Evolutionary conservation across 2,797 vertebrate species (phyloP).

Genomic region (Sphaeramia orbicularis): DNA sequence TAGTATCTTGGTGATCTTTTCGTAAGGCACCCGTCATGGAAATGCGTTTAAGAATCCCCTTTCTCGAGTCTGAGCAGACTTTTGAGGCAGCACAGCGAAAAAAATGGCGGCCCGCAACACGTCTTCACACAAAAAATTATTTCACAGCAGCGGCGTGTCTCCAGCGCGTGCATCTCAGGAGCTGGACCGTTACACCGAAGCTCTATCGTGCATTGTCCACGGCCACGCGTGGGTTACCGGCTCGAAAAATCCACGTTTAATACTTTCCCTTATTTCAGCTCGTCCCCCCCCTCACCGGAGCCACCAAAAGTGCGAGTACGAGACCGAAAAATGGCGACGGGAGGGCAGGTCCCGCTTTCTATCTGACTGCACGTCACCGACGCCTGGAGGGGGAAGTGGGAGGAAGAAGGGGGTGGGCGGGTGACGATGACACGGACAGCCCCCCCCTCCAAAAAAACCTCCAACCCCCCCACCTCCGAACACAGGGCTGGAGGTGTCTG

Average conservation of each 20-base stretch:
- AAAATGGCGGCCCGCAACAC: slow-evolving; percentile 90
- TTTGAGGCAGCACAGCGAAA: slow-evolving; percentile 74
- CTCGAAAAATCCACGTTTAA: slow-evolving; percentile 3
- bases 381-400: slow-evolving; percentile 36
- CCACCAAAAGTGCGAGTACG: slow-evolving; percentile 63
- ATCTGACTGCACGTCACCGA: slow-evolving; percentile 73
- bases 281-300: slow-evolving; percentile 59
- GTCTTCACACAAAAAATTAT: slow-evolving; percentile 80
- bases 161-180: slow-evolving; percentile 62
- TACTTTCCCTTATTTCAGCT: slow-evolving; percentile 59
- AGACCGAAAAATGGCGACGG: slow-evolving; percentile 85
- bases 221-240: slow-evolving; percentile 19
- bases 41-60: slow-evolving; percentile 57
- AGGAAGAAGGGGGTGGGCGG: slow-evolving; percentile 30
- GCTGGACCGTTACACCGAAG: neutral
- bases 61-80: slow-evolving; percentile 73
- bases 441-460: neutral
- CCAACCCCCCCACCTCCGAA: neutral
- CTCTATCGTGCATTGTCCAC: slow-evolving; percentile 28
- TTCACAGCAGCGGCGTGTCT: slow-evolving; percentile 51
- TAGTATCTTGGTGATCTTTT: slow-evolving; percentile 32
- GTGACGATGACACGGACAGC: slow-evolving; percentile 11
- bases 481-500: slow-evolving; percentile 35
- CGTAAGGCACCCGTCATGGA: slow-evolving; percentile 54
- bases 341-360: slow-evolving; percentile 86